Conservation (phyloP, 2,797 vertebrate genomes). For the Pangasius macronema region DNA sequence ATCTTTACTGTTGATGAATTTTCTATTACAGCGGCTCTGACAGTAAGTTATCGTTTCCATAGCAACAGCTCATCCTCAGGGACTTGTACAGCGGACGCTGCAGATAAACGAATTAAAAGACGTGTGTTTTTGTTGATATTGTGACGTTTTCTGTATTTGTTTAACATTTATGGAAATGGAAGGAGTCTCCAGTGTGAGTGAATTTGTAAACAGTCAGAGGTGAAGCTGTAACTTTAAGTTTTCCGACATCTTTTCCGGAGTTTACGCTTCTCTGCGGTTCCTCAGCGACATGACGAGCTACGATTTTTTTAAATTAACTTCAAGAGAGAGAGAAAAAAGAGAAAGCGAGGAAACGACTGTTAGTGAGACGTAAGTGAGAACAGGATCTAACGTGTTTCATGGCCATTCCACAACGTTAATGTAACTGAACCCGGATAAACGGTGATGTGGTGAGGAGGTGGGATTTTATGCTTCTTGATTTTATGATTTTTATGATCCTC, state of each 20-base stretch:
- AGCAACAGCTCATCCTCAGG: neutral
- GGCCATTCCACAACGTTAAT: too few relatives aligned
- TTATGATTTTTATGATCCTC: too few relatives aligned
- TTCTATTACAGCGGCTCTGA: neutral
- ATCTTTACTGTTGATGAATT: neutral
- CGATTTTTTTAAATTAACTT: neutral
- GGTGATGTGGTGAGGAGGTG: neutral
- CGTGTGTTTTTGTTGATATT: neutral
- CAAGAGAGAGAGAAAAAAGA: too few relatives aligned
- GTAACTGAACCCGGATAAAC: too few relatives aligned
- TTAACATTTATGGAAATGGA: neutral
- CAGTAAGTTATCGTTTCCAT: neutral
- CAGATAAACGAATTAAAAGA: neutral
- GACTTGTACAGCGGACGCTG: too few relatives aligned
- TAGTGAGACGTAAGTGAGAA: too few relatives aligned
- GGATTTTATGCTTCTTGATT: neutral
- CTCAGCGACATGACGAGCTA: neutral
- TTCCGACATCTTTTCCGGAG: neutral
- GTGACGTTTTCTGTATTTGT: neutral
- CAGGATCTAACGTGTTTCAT: too few relatives aligned
- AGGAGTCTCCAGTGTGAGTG: neutral
- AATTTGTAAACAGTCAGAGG: neutral
- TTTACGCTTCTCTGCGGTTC: neutral
- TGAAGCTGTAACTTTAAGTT: neutral
- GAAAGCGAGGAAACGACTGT: neutral